Percentiles rank a stretch among this genome's conserved stretches.
Evolutionary conservation across 2,888 invertebrate genomes (phyloP).

Genomic region (Drosophila robusta): DNA sequence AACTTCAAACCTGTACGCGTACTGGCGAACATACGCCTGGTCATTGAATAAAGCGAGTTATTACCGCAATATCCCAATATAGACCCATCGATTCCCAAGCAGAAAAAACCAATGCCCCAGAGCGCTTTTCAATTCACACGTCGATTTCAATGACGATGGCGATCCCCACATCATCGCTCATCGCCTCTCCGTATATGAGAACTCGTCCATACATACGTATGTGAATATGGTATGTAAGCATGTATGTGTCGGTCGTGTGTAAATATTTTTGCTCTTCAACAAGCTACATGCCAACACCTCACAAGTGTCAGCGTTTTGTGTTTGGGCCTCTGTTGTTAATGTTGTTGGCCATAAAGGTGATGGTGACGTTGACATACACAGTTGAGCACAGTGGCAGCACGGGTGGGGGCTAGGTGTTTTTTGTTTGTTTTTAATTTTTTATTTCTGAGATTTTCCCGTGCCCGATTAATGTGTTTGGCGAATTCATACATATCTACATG

Average conservation of each 20-base stretch:
- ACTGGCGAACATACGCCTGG: constrained; percentile 2
- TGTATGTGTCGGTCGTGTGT: constrained; percentile 26
- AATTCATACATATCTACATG: background rate
- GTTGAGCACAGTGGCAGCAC: constrained; percentile 21
- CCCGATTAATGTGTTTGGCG: constrained; percentile 38
- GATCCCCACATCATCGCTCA: constrained; percentile 10
- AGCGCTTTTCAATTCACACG: constrained; percentile 69
- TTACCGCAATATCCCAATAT: constrained; percentile 35
- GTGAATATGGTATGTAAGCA: constrained; percentile 14
- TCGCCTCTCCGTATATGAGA: constrained; percentile 1
- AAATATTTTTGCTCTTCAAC: constrained; percentile 61
- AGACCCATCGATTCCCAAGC: constrained; percentile 20
- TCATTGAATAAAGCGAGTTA: constrained; percentile 40
- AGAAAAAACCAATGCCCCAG: constrained; percentile 34
- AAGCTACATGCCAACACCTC: constrained; percentile 55
- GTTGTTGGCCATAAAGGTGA: constrained; percentile 58
- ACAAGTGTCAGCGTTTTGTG: constrained; percentile 39
- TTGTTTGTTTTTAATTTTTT: constrained; percentile 74
- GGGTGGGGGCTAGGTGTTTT: constrained; percentile 38
- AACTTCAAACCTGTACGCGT: background rate
- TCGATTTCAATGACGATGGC: constrained; percentile 46
- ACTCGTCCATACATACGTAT: constrained; percentile 9
- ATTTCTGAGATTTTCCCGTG: constrained; percentile 55
- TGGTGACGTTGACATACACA: constrained; percentile 44
- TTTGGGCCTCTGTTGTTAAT: constrained; percentile 27